Conservation (phyloP, 2,797 vertebrate species). For the Xyrichtys novacula region DNA sequence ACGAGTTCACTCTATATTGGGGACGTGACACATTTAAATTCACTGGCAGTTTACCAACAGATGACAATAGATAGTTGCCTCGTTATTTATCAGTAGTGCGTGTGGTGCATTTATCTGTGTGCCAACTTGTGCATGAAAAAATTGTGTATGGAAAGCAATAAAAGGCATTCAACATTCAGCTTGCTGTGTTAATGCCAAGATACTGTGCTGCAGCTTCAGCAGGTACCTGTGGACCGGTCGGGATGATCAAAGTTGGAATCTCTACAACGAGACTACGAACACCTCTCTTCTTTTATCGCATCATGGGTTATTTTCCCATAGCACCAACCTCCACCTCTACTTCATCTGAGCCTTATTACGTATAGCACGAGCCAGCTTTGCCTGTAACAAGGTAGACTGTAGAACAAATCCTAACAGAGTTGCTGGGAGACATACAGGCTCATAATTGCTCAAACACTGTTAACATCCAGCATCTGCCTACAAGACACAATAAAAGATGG, state of each 20-base stretch:
- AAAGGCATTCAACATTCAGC: constrained; percentile 29
- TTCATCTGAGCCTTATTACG: constrained; percentile 48
- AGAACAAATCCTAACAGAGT: constrained; percentile 56
- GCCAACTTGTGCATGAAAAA: constrained; percentile 53
- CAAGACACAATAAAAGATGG: constrained; percentile 76
- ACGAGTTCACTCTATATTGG: constrained; percentile 41
- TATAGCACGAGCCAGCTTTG: constrained; percentile 52
- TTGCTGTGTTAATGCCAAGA: constrained; percentile 38
- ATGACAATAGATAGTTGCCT: constrained; percentile 48
- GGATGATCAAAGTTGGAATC: constrained; percentile 55
- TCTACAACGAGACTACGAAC: constrained; percentile 24
- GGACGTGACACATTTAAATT: constrained; percentile 60
- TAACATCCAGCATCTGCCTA: constrained; percentile 72
- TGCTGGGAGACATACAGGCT: constrained; percentile 63
- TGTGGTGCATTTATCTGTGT: constrained; percentile 39
- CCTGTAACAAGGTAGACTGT: constrained; percentile 59
- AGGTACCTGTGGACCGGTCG: constrained; percentile 21
- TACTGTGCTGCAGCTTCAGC: constrained; percentile 21
- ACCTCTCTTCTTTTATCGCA: constrained; percentile 50
- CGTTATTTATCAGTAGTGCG: constrained; percentile 44
- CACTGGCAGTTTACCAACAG: constrained; percentile 49
- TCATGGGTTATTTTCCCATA: constrained; percentile 29
- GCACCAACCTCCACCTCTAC: constrained; percentile 8
- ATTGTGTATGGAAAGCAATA: constrained; percentile 52
- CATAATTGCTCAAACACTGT: constrained; percentile 77